Conservation (phyloP, 2,113 vertebrate genomes). For the Vicugna pacos region DNA sequence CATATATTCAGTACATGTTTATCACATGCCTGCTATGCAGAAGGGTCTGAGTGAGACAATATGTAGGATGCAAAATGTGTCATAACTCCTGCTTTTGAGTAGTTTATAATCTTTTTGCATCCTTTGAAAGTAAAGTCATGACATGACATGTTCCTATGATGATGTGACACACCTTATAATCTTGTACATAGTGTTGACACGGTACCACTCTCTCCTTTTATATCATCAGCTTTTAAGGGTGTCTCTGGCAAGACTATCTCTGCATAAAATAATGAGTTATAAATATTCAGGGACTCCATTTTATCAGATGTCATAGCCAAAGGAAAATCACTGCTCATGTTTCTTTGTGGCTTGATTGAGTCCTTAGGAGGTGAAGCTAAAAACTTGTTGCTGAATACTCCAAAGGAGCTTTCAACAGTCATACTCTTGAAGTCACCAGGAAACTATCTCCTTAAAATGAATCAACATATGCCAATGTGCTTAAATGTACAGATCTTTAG, state of each 20-base stretch:
- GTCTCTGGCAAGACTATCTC: not conserved
- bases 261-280: not conserved
- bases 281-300: not conserved
- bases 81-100: not conserved
- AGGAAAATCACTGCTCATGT: not conserved
- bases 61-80: not conserved
- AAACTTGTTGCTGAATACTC: not conserved
- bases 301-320: not conserved
- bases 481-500: not conserved
- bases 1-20: not conserved
- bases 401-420: not conserved
- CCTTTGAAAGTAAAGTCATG: slow-evolving; percentile 28
- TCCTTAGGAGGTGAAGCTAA: not conserved
- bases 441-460: not conserved
- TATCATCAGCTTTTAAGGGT: not conserved
- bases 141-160: not conserved
- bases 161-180: not conserved
- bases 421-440: not conserved
- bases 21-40: not conserved
- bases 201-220: not conserved
- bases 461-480: not conserved
- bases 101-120: not conserved
- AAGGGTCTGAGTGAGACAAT: not conserved
- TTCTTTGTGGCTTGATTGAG: not conserved
- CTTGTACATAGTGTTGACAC: not conserved